phyloP scores from a whole-genome alignment of 1,140 invertebrate species.

The Aphelinus certus region DNA sequence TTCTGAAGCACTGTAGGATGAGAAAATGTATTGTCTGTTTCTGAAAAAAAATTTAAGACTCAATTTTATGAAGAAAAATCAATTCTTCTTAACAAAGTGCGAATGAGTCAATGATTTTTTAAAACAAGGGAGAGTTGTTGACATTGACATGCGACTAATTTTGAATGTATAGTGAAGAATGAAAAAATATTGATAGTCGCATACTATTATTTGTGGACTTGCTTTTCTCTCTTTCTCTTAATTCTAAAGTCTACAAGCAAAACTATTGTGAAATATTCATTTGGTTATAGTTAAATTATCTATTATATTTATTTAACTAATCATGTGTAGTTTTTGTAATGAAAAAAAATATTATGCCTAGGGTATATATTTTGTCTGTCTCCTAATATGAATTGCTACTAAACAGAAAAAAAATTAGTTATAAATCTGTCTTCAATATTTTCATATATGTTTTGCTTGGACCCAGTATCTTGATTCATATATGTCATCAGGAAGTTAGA shows the following conservation, averaged over 20 bases:
- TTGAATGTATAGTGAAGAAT: conserved; percentile 34
- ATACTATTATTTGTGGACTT: conserved; percentile 21
- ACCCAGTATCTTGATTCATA: too few relatives aligned
- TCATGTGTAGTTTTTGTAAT: too few relatives aligned
- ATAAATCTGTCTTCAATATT: too few relatives aligned
- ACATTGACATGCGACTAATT: conserved; percentile 38
- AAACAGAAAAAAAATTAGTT: too few relatives aligned
- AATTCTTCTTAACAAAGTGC: conserved; percentile 10
- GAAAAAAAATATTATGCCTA: too few relatives aligned
- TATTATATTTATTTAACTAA: not conserved
- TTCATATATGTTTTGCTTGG: too few relatives aligned
- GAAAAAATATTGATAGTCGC: conserved; percentile 30
- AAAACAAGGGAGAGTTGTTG: conserved; percentile 33
- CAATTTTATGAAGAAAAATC: conserved; percentile 34
- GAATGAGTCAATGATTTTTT: conserved; percentile 6
- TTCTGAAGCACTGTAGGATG: conserved; percentile 36
- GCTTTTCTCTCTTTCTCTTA: conserved; percentile 38
- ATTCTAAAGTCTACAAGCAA: conserved; percentile 30
- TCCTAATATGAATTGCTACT: too few relatives aligned
- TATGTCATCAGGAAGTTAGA: too few relatives aligned
- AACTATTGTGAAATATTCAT: conserved; percentile 23
- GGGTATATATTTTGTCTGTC: too few relatives aligned
- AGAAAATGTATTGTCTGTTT: conserved; percentile 48
- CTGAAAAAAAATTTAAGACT: conserved; percentile 36
- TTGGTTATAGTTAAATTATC: not conserved